Conservation (phyloP, 2,888 invertebrate genomes). For the Selenia dentaria region DNA sequence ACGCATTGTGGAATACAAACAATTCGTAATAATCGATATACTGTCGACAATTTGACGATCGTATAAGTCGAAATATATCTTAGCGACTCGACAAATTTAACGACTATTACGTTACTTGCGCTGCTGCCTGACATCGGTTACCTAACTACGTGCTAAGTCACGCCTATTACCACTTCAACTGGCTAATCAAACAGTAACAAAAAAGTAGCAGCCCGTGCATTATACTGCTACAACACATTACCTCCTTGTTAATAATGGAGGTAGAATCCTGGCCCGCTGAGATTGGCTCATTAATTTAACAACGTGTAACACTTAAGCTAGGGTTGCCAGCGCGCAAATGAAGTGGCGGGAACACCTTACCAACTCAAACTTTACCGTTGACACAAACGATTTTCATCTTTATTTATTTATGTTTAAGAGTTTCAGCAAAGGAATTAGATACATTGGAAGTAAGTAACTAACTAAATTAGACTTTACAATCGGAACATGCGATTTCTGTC, state of each 20-base stretch:
- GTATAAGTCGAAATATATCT: no score
- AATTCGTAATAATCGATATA: no score
- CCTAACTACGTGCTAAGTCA: no score
- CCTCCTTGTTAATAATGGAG: conserved; percentile 82
- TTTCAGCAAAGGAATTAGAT: conserved; percentile 1
- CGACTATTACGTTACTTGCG: no score
- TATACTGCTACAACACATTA: conserved; percentile 63
- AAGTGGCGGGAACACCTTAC: conserved; percentile 70
- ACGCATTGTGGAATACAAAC: no score
- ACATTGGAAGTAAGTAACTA: conserved; percentile 9
- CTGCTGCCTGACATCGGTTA: no score
- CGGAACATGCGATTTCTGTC: conserved; percentile 3
- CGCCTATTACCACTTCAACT: no score
- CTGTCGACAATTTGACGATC: no score
- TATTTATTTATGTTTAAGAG: background rate
- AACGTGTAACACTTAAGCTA: conserved; percentile 82
- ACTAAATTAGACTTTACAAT: conserved; percentile 1
- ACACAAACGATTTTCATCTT: conserved; percentile 19
- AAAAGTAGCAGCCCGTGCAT: conserved; percentile 15
- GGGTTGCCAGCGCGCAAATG: conserved; percentile 79
- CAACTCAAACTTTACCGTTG: conserved; percentile 32
- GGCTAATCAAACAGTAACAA: no score
- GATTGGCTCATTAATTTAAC: conserved; percentile 85
- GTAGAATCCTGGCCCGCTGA: conserved; percentile 65
- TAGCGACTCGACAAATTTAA: no score